Base-by-base conservation (phyloP, 1,140 invertebrate genomes). In the Lutraria rhynchaena region DNA sequence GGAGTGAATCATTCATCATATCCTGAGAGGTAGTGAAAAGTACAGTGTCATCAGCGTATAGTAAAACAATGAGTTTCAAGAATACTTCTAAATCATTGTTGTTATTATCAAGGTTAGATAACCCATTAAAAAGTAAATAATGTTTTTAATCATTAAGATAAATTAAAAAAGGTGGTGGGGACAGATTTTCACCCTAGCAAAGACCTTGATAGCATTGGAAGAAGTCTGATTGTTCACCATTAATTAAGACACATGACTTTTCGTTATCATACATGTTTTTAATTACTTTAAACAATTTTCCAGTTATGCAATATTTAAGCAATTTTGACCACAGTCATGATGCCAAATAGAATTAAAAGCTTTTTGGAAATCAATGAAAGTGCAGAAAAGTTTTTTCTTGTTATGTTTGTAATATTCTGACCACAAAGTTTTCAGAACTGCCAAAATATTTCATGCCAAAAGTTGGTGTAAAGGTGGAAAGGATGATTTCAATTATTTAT, bases 71-170 rank as follows among this genome's bases (percentile, higher is more conserved):
- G 53, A 11, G 15, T 46, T 51, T 4, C 37, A 24, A 31, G 51
- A 9, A 7, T 13, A 13, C 19, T 13, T 22, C 55, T 57, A 44
- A 19, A 19, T 35, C 24, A 22, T 22, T 27, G 3, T 17, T 19
- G 9, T 19, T 37, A 19, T 37, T 24, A 19, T 46, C 5, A 49
- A 29, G n/a, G 29, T 24, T 33, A 61, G n/a, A 65, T 51, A 27
- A 44, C 5, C 27, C 1, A 1, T 24, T 53, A 11, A 9, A n/a
- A 4, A 9, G 5, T 3, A 53, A 53, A n/a, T 53, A n/a, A 24
- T n/a, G 5, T 9, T 78, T n/a, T 4, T 70, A 35, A 61, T 83
- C 81, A 51, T 83, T 83, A 46, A 76, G 55, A 69, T 33, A 83
- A 13, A 83, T n/a, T 0, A 37, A 82, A 82, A 35, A 82, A 27